Evolutionary conservation across 2,888 invertebrate genomes (phyloP), one percentile per base, ranked within the genome.

Genomic region (Rhynchonema sp.): DNA sequence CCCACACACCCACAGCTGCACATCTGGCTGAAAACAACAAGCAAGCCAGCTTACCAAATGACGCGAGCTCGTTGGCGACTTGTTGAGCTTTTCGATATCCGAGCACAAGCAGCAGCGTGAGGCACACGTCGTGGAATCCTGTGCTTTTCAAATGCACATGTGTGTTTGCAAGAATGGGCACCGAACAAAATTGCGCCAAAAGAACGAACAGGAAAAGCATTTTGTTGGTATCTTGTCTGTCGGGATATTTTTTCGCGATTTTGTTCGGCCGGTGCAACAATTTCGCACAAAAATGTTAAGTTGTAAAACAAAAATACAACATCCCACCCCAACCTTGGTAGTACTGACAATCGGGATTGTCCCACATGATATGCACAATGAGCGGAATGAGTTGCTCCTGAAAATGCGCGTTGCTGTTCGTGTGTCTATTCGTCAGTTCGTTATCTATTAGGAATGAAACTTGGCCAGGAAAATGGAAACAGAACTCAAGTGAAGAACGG

Each of bases 61-160:
- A 6, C 2, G 56, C 30, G 17, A 56, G 3, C 22, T 29, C 1
- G 25, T 23, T 49, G 20, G 62, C 61, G 53, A 61, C 65, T 9
- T 61, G 38, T 30, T 60, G 62, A 1, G 68, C 69, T n/a, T 62
- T 62, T 46, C 64, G 63, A 29, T 62, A 62, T 6, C 66, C 72
- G 55, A 69, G 62, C 46, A 66, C 70, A 55, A 68, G 64, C 62
- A 67, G 63, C 54, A 69, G 61, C 22, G 69, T 70, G 52, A 68
- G 65, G 61, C 66, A 70, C 59, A 68, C 66, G 61, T 72, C 72
- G 61, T 72, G 72, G 46, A 72, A 72, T 1, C 72, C 72, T 69
- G 57, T 27, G n/a, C 46, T 0, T 29, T 3, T 27, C 55, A 52
- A 29, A 29, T 20, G 30, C 26, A 1, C 52, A 62, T 30, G 54